Percentiles rank a stretch among this genome's conserved stretches.
These are phyloP conservation scores for Linurgus olivaceus DNA, from an alignment of 2,797 vertebrate genomes.

Conservation along the genomic window DNA sequence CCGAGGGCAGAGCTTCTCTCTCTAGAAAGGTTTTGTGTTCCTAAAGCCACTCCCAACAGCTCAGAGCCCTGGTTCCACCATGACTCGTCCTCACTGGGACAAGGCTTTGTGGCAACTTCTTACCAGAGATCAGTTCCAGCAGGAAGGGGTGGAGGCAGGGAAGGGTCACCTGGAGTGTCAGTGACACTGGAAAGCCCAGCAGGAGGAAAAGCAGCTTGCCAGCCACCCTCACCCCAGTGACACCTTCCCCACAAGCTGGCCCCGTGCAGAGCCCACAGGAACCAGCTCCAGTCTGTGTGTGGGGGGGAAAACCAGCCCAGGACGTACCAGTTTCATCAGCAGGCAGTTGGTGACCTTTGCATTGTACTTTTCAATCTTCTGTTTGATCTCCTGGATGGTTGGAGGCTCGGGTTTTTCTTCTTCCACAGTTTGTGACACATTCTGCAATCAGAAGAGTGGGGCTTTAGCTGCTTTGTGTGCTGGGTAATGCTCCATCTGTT, in stretches of 20 bases:
- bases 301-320: accelerated
- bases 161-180: accelerated
- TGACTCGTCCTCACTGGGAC: not conserved
- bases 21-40: not conserved
- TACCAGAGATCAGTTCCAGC: not conserved
- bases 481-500: not conserved
- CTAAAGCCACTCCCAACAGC: not conserved
- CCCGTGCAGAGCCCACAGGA: not conserved
- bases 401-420: slow-evolving; percentile 74
- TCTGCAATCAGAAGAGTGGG: slow-evolving; percentile 63
- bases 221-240: not conserved
- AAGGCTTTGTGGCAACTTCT: not conserved
- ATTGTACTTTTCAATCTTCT: slow-evolving; percentile 89
- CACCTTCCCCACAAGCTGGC: not conserved
- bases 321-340: slow-evolving; percentile 89
- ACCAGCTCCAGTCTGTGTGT: accelerated
- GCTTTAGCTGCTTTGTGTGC: not conserved
- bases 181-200: not conserved
- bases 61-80: accelerated
- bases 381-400: slow-evolving; percentile 82
- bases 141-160: not conserved
- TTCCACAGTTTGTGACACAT: slow-evolving; percentile 68
- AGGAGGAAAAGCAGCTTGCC: not conserved
- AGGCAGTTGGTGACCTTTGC: slow-evolving; percentile 84
- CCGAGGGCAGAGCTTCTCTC: not conserved